Percentiles rank a stretch among this genome's conserved stretches.
Conservation (phyloP, 2,113 vertebrate genomes). For the Caloenas nicobarica region DNA sequence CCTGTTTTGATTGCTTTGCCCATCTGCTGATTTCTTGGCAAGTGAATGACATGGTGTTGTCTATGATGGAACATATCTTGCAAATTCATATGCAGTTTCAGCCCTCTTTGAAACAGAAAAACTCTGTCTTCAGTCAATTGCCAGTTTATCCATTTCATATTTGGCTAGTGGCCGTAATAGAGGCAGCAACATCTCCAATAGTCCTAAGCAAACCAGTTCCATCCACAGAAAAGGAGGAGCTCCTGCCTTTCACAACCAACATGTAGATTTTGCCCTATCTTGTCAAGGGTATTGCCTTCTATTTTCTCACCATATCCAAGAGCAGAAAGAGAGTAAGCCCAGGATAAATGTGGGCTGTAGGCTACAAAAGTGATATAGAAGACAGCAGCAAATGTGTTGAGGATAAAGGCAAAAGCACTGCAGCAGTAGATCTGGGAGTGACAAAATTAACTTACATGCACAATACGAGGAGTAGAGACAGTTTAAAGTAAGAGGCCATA, state of each 20-base stretch:
- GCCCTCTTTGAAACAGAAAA: background rate
- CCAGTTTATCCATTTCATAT: background rate
- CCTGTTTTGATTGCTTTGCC: background rate
- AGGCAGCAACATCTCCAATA: background rate
- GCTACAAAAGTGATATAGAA: background rate
- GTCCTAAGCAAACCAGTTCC: background rate
- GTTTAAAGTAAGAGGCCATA: background rate
- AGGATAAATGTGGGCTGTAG: background rate
- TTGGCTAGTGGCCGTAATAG: background rate
- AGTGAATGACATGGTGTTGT: background rate
- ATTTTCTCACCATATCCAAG: background rate
- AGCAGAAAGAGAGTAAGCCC: background rate
- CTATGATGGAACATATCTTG: background rate
- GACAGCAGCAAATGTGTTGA: accelerated
- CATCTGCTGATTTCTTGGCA: background rate
- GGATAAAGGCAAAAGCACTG: background rate
- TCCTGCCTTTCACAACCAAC: background rate
- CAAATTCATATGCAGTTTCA: background rate
- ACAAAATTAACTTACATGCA: background rate
- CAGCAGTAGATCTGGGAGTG: background rate
- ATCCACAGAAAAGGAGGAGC: background rate
- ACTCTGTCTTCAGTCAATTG: background rate
- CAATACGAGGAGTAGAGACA: background rate
- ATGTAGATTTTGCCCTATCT: background rate
- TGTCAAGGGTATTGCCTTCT: background rate